phyloP scores from a whole-genome alignment of 2,888 invertebrate genomes.

The Ochropleura leucogaster region DNA sequence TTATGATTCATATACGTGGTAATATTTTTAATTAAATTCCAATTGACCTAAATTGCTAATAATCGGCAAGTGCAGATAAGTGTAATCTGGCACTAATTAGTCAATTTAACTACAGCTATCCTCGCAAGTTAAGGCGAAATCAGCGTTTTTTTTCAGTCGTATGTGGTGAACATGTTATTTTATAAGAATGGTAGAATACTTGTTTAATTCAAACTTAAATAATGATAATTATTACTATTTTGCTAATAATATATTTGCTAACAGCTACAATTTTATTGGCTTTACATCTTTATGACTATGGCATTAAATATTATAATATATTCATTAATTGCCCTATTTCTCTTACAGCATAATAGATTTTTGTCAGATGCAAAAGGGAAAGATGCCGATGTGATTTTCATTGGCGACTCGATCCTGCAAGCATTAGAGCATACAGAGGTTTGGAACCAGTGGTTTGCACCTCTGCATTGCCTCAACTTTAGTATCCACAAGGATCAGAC shows the following conservation, averaged over 20 bases:
- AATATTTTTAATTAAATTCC: constrained; percentile 43
- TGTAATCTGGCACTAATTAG: constrained; percentile 37
- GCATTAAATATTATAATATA: not conserved
- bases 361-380: constrained; percentile 96
- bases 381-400: constrained; percentile 97
- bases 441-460: constrained; percentile 97
- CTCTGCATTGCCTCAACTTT: constrained; percentile 97
- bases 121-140: not conserved
- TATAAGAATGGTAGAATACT: not conserved
- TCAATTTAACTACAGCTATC: constrained; percentile 5
- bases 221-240: too few species aligned
- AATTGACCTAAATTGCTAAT: constrained; percentile 41
- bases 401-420: constrained; percentile 97
- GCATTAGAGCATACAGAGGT: constrained; percentile 95
- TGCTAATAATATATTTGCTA: not conserved
- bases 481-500: constrained; percentile 97
- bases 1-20: constrained; percentile 47
- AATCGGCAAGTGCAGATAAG: constrained; percentile 40
- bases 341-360: constrained; percentile 95
- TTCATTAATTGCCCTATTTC: constrained; percentile 21
- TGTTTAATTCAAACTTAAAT: not conserved
- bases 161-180: not conserved
- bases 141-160: not conserved
- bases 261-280: not conserved
- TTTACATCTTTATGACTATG: not conserved